A percentile compares a stretch with the other conserved stretches of the same genome.
phyloP scores from a whole-genome alignment of 2,113 vertebrate genomes.

The Psilopogon haemacephalus region DNA sequence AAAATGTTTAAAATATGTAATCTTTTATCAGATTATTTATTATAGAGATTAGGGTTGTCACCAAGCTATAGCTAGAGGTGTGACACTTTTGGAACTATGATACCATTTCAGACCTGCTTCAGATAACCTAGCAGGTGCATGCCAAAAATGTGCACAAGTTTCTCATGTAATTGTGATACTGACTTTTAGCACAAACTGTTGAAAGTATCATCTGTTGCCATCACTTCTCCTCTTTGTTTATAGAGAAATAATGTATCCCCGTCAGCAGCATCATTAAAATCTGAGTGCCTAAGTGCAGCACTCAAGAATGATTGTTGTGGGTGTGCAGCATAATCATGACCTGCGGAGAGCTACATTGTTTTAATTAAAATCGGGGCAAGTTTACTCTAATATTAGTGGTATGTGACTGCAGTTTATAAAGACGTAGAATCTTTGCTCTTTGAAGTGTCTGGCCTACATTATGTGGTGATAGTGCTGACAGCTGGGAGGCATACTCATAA shows the following conservation, averaged over 20 bases:
- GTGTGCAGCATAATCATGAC: background rate
- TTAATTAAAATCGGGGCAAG: slow-evolving; percentile 32
- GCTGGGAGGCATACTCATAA: background rate
- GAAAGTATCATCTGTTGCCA: background rate
- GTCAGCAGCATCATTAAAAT: background rate
- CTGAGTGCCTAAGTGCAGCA: background rate
- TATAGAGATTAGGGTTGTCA: background rate
- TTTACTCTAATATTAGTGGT: background rate
- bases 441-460: background rate
- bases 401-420: slow-evolving; percentile 11
- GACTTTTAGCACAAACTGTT: background rate
- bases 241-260: background rate
- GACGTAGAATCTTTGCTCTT: background rate
- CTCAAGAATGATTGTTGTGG: background rate
- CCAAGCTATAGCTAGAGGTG: background rate
- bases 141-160: background rate
- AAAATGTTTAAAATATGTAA: background rate
- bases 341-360: background rate
- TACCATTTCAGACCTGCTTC: background rate
- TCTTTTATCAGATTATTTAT: background rate
- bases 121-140: background rate
- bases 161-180: background rate
- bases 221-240: background rate
- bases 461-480: background rate
- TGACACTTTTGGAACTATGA: background rate